Base-by-base conservation (phyloP, 2,888 invertebrate species). In the Priocnemis perturbator region DNA sequence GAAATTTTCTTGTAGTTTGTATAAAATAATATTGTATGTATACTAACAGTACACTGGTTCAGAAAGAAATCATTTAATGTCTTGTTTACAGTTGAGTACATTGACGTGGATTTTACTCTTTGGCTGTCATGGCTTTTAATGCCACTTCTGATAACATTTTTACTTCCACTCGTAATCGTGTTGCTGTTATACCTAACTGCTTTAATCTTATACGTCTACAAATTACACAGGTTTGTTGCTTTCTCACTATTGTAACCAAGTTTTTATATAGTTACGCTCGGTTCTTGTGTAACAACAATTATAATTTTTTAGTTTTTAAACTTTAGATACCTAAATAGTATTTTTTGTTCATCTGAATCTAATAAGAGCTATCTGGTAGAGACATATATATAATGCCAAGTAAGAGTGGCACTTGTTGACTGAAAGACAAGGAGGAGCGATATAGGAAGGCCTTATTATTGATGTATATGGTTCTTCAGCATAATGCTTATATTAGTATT, bases 61-160 rank as follows among this genome's bases (percentile, higher is more conserved):
- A 26, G 53, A 60, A 59, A 58, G 63, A 52, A 47, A 26, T 53
- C 64, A 19, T 26, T 47, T 19, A 26, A 44, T 67, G 23, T 71
- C 69, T 66, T 83, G 61, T 77, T 92, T 92, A 50, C 91, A 95
- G 95, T 94, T 87, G 92, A 94, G 78, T 95, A 95, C 87, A 94
- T 95, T 19, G 96, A 96, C 89, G 92, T 95, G 78, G 95, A 96
- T 86, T 95, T 95, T 88, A 94, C 95, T 66, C 88, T 95, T 77
- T 96, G 96, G 96, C 91, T 96, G 73, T 93, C 95, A 81, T 96
- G 96, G 93, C 92, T 96, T 83, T 91, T 97, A 86, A 94, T 93
- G 88, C 97, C 97, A 1, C 91, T 97, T 67, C 90, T 96, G 79
- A 92, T 96, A 76, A 96, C 97, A 78, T 97, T 98, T 91, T 91